Evolutionary conservation across 2,797 vertebrate species (phyloP).

Genomic region (Sorex maritimensis): DNA sequence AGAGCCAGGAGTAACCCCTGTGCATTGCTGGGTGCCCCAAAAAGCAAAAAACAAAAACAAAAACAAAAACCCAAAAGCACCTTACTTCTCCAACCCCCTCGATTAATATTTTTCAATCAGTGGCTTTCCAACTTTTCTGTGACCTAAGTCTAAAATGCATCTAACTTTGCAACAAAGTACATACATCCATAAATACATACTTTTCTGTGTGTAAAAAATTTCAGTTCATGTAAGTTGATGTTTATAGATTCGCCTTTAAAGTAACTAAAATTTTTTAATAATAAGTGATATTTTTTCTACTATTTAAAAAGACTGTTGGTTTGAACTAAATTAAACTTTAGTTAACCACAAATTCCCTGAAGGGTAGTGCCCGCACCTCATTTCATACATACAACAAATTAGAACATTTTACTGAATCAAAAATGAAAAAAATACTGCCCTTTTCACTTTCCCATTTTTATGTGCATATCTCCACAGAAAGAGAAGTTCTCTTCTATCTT

Average conservation of each 20-base stretch:
- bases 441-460: conserved; percentile 5
- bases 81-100: no score
- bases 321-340: conserved; percentile 52
- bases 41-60: no score
- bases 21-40: no score
- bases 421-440: conserved; percentile 1
- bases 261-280: neutral
- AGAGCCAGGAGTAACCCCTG: no score
- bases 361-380: neutral
- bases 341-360: neutral
- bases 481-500: neutral
- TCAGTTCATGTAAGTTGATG: conserved; percentile 33
- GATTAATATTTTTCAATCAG: conserved; percentile 3
- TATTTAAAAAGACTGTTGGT: neutral
- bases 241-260: neutral
- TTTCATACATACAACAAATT: neutral
- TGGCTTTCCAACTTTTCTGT: conserved; percentile 15
- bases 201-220: neutral
- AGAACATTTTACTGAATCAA: neutral
- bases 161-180: neutral
- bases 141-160: neutral
- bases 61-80: no score
- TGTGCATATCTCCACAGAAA: conserved; percentile 24
- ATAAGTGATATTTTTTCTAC: neutral
- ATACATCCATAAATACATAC: neutral